phyloP scores from a whole-genome alignment of 2,888 invertebrate species.

The Nebria salina region DNA sequence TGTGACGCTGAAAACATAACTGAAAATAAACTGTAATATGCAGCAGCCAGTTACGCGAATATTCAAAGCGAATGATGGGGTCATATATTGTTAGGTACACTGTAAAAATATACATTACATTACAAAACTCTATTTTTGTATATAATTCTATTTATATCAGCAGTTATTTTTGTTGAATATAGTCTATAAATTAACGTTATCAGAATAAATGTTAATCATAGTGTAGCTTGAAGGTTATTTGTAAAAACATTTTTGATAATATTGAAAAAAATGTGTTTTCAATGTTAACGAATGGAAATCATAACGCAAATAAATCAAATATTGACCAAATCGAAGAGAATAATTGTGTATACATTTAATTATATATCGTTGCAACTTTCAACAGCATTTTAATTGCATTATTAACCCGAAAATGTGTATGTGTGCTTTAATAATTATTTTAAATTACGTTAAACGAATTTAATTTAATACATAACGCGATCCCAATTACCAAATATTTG shows the following conservation, averaged over 20 bases:
- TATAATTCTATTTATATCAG: background rate
- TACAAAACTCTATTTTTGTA: background rate
- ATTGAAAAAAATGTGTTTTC: background rate
- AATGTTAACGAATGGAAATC: too few relatives aligned
- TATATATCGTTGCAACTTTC: background rate
- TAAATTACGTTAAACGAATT: background rate
- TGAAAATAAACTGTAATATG: background rate
- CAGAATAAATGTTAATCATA: background rate
- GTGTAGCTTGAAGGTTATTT: background rate
- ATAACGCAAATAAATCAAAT: too few relatives aligned
- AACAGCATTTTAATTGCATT: background rate
- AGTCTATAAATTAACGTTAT: background rate
- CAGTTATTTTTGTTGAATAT: background rate
- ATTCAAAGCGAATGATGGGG: background rate
- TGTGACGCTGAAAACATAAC: conserved; percentile 1
- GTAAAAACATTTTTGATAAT: background rate
- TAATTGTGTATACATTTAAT: background rate
- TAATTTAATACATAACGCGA: too few relatives aligned
- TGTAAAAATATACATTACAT: background rate
- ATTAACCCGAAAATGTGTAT: background rate
- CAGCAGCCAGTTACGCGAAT: background rate
- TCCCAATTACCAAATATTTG: too few relatives aligned
- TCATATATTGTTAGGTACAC: background rate
- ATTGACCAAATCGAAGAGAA: background rate
- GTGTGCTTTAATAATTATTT: background rate